A percentile compares a stretch with the other conserved stretches of the same genome.
Evolutionary conservation across 2,113 vertebrate genomes (phyloP).

Genomic region (Heterotis niloticus): DNA sequence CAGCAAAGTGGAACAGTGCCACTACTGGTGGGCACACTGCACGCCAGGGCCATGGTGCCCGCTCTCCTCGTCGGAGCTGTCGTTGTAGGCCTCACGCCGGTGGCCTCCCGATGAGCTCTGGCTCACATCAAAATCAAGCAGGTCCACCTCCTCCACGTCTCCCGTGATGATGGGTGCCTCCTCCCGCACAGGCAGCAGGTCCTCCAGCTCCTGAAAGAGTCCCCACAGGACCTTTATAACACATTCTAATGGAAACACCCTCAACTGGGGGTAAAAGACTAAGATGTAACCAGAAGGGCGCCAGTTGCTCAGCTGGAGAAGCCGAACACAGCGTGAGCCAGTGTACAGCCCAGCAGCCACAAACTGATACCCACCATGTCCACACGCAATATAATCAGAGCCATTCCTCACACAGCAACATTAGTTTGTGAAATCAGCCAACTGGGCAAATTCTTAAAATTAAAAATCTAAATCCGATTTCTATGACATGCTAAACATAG

Average conservation of each 20-base stretch:
- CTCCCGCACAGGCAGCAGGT: conserved; percentile 88
- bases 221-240: not conserved
- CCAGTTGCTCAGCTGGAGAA: too few species aligned
- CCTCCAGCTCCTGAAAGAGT: conserved; percentile 82
- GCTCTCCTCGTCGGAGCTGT: conserved; percentile 95
- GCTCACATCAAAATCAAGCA: conserved; percentile 88
- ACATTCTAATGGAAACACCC: not conserved
- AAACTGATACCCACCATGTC: too few species aligned
- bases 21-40: conserved; percentile 95
- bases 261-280: too few species aligned
- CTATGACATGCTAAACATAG: too few species aligned
- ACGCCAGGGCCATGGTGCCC: conserved; percentile 93
- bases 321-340: too few species aligned
- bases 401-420: too few species aligned
- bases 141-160: conserved; percentile 91
- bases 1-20: conserved; percentile 35
- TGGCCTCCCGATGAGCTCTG: conserved; percentile 81
- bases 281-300: too few species aligned
- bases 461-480: too few species aligned
- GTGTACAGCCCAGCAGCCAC: too few species aligned
- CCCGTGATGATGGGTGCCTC: conserved; percentile 80
- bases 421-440: too few species aligned
- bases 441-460: too few species aligned
- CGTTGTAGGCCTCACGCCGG: conserved; percentile 91
- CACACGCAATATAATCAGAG: too few species aligned